Percentiles rank a stretch among this genome's conserved stretches.
Conservation (phyloP, 92 coral and sea anemone species). For the Porites cylindrica region DNA sequence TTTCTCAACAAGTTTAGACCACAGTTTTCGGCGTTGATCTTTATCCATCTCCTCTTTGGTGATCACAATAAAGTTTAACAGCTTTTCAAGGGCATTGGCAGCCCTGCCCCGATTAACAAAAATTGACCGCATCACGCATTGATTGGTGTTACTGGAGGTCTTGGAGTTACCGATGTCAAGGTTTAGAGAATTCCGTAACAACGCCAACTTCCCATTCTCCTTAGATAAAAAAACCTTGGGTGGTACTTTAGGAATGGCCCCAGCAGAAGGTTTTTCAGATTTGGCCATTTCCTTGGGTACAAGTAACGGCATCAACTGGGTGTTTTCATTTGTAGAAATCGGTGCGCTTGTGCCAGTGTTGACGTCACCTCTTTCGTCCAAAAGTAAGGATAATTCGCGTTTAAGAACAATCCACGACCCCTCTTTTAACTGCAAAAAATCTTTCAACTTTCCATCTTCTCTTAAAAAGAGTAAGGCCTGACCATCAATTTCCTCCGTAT, state of each 20-base stretch:
- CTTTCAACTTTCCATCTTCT: neutral
- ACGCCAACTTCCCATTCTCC: neutral
- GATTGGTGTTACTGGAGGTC: neutral
- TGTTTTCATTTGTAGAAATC: neutral
- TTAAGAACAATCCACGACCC: conserved; percentile 49
- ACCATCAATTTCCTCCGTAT: conserved; percentile 46
- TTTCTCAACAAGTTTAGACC: conserved; percentile 17
- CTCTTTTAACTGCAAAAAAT: neutral
- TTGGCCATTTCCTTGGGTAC: neutral
- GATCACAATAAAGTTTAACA: conserved; percentile 8
- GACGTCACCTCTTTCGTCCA: neutral
- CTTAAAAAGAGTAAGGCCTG: conserved; percentile 28
- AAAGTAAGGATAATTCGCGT: conserved; percentile 4
- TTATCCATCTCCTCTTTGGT: neutral
- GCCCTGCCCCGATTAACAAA: conserved; percentile 11
- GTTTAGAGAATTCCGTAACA: neutral
- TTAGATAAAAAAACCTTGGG: neutral
- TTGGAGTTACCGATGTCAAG: neutral
- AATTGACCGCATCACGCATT: conserved; percentile 11
- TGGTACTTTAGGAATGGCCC: neutral
- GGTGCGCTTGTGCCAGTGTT: neutral
- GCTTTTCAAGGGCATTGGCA: conserved; percentile 1
- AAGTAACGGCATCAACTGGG: neutral
- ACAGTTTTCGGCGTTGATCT: neutral
- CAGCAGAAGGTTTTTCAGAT: neutral